Conservation (phyloP, 2,888 invertebrate species). For the Epistrophella euchroma region DNA sequence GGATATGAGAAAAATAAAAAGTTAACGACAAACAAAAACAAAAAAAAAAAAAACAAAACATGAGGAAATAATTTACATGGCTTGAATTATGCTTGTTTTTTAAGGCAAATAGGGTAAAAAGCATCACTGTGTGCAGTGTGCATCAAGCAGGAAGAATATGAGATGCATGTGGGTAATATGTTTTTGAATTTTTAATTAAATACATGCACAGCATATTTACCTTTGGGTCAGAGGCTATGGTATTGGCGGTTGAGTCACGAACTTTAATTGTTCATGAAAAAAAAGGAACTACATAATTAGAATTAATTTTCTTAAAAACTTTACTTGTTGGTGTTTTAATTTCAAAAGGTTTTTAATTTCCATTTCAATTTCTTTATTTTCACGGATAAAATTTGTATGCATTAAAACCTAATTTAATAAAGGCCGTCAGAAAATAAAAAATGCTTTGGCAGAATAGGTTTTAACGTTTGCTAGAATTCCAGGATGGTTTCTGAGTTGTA, state of each 20-base stretch:
- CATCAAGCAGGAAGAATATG: background rate
- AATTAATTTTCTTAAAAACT: background rate
- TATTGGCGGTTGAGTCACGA: background rate
- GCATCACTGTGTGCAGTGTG: background rate
- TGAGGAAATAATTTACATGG: constrained; percentile 24
- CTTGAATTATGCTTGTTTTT: constrained; percentile 8
- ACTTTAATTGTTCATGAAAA: background rate
- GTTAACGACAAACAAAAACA: background rate
- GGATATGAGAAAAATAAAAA: constrained; percentile 21
- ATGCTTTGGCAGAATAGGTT: too few species aligned
- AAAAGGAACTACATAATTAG: background rate
- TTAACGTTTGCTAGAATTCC: too few species aligned
- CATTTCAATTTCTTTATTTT: too few species aligned
- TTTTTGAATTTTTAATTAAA: constrained; percentile 62
- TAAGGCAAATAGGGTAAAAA: background rate
- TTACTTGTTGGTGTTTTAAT: too few species aligned
- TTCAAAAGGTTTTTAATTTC: too few species aligned
- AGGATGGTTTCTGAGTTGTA: too few species aligned
- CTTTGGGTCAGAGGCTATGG: background rate
- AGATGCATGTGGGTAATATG: constrained; percentile 33
- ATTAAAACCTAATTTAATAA: too few species aligned
- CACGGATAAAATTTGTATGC: too few species aligned
- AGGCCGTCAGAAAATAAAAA: too few species aligned
- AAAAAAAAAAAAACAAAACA: background rate
- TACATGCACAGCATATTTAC: constrained; percentile 28